Conservation (phyloP, 2,888 invertebrate species). For the Platycnemis pennipes region DNA sequence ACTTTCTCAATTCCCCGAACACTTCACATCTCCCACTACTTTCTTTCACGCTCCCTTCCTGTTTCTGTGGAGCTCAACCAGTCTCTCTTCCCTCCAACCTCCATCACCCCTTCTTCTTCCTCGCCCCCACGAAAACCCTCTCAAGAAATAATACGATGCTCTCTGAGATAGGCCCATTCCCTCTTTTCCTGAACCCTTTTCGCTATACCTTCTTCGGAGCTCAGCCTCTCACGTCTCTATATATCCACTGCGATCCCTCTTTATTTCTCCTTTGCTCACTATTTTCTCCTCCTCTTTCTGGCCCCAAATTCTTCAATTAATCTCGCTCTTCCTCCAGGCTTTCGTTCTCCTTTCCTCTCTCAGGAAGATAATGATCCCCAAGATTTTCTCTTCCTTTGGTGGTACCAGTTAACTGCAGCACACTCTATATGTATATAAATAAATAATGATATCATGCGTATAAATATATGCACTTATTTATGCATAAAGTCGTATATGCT, state of each 20-base stretch:
- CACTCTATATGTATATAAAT: too few species aligned
- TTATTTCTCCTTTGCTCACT: background rate
- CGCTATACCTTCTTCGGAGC: background rate
- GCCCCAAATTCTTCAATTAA: background rate
- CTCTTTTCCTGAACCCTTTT: constrained; percentile 30
- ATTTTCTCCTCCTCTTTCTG: background rate
- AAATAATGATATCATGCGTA: background rate
- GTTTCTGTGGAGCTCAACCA: too few species aligned
- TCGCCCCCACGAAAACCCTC: constrained; percentile 37
- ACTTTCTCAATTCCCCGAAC: constrained; percentile 48
- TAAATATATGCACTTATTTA: background rate
- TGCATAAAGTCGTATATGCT: too few species aligned
- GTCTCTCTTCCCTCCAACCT: background rate
- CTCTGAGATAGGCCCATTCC: constrained; percentile 55
- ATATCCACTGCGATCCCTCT: background rate
- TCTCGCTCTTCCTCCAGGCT: background rate
- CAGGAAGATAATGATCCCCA: background rate
- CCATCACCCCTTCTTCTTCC: background rate
- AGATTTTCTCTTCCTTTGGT: too few species aligned
- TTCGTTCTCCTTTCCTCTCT: background rate
- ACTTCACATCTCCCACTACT: background rate
- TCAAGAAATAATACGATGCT: constrained; percentile 61
- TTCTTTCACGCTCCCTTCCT: background rate
- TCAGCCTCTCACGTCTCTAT: background rate
- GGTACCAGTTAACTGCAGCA: too few species aligned